phyloP scores from a whole-genome alignment of 1,140 invertebrate species.

The Tetramorium alpestre region DNA sequence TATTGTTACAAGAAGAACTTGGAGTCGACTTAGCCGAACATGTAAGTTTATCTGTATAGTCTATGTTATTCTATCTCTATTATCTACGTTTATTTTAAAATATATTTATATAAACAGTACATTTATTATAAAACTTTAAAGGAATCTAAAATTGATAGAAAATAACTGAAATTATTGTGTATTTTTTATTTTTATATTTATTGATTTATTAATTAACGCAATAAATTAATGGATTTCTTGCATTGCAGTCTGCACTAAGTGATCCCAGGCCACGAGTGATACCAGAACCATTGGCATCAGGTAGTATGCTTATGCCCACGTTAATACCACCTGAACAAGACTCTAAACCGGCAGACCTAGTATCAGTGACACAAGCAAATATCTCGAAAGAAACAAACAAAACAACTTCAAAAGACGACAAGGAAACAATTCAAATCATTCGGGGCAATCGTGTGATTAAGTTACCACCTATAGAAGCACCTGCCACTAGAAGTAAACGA shows the following conservation, averaged over 20 bases:
- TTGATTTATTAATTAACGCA: too few species aligned
- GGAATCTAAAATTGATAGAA: too few species aligned
- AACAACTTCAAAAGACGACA: conserved; percentile 75
- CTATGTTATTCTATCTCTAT: background rate
- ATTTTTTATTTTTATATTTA: too few species aligned
- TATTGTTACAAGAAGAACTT: conserved; percentile 84
- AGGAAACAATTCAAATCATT: conserved; percentile 89
- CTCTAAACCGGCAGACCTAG: background rate
- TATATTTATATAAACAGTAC: background rate
- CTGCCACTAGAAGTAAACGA: conserved; percentile 88
- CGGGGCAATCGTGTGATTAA: conserved; percentile 91
- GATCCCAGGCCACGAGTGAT: conserved; percentile 60
- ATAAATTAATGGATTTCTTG: background rate
- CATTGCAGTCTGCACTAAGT: conserved; percentile 71
- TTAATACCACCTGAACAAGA: conserved; percentile 56
- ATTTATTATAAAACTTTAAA: too few species aligned
- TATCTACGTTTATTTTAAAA: background rate
- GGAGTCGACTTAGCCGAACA: conserved; percentile 82
- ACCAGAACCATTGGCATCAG: conserved; percentile 64
- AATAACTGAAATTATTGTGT: too few species aligned
- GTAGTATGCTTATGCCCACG: conserved; percentile 23
- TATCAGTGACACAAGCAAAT: background rate
- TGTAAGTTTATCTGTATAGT: conserved; percentile 67
- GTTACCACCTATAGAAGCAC: conserved; percentile 92
- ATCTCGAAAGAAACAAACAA: conserved; percentile 42